Evolutionary conservation across 2,113 vertebrate species (phyloP).

Genomic region (Menidia beryllina): DNA sequence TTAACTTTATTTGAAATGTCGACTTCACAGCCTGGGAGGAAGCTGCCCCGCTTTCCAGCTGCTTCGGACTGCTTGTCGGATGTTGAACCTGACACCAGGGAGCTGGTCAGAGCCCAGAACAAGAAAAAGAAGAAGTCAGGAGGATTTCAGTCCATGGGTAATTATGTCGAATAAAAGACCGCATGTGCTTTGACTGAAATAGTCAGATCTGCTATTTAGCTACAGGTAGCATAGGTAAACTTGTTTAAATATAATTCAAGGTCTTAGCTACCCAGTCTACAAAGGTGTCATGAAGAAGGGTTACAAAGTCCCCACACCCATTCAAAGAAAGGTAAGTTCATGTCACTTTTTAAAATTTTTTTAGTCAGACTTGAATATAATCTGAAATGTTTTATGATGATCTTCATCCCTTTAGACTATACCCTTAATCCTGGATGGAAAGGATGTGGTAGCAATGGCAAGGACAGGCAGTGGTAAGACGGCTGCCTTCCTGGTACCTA

Average conservation of each 20-base stretch:
- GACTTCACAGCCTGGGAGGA: slow-evolving; percentile 61
- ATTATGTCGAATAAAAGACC: neutral
- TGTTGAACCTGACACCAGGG: slow-evolving; percentile 87
- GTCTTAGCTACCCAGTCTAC: slow-evolving; percentile 92
- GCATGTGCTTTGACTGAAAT: too few relatives aligned
- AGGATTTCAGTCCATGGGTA: slow-evolving; percentile 99
- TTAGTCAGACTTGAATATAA: neutral
- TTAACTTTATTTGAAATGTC: neutral
- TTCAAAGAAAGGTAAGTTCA: slow-evolving; percentile 91
- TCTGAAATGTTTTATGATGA: neutral
- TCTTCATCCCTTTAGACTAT: slow-evolving; percentile 81
- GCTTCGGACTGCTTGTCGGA: slow-evolving; percentile 83
- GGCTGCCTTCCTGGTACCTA: slow-evolving; percentile 94
- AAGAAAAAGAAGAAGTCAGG: slow-evolving; percentile 99
- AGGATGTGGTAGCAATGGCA: slow-evolving; percentile 96
- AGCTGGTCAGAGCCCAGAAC: slow-evolving; percentile 93
- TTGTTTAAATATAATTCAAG: slow-evolving; percentile 68
- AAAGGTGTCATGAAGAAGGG: slow-evolving; percentile 97
- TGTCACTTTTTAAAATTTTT: neutral
- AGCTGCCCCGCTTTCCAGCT: slow-evolving; percentile 82
- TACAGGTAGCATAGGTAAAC: neutral
- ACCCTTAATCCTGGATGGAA: slow-evolving; percentile 91
- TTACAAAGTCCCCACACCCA: slow-evolving; percentile 97
- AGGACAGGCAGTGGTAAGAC: slow-evolving; percentile 97
- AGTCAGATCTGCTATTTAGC: neutral